Base-by-base conservation (phyloP, 2,113 vertebrate species). In the Verasper variegatus region DNA sequence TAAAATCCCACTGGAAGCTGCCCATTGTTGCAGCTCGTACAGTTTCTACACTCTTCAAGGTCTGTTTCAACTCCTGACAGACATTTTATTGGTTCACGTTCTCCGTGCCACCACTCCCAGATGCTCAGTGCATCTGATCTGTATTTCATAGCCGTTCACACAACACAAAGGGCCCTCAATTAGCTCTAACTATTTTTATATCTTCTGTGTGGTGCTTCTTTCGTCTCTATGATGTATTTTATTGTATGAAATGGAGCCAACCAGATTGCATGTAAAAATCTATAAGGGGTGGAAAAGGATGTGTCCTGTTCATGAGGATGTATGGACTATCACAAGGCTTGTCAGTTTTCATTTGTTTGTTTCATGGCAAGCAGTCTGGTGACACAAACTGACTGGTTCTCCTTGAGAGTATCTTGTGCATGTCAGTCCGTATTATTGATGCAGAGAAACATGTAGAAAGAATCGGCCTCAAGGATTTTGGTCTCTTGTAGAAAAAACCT, bases 291-390 rank as follows among this genome's bases (percentile, higher is more conserved):
- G 47, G 68, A 47, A 24, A 1, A 59, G 81, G 80, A 73, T 72
- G 84, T 63, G 63, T 84, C 78, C 63, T 66, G 78, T 81, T 89
- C 86, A 83, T 69, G 83, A 81, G 82, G 67, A 92, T 80, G 58
- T 89, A 90, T 88, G 79, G 81, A 82, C 90, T 63, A 91, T 92
- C 86, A 85, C 80, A 80, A 68, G 88, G 83, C 84, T 80, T 93
- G 91, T 93, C 93, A 89, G 57, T 84, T 93, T 83, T 86, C 86
- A 81, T 94, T 89, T 90, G 82, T 91, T 88, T 88, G 77, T 83
- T 90, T 88, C 88, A 84, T 59, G 27, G 84, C 78, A 24, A 72
- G 88, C 74, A 84, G 85, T 79, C 76, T 59, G 75, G 78, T 37
- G 72, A 88, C 47, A 13, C 83, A 77, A 82, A 85, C 78, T 75